Conservation (phyloP, 2,888 invertebrate genomes). For the Lomographa bimaculata region DNA sequence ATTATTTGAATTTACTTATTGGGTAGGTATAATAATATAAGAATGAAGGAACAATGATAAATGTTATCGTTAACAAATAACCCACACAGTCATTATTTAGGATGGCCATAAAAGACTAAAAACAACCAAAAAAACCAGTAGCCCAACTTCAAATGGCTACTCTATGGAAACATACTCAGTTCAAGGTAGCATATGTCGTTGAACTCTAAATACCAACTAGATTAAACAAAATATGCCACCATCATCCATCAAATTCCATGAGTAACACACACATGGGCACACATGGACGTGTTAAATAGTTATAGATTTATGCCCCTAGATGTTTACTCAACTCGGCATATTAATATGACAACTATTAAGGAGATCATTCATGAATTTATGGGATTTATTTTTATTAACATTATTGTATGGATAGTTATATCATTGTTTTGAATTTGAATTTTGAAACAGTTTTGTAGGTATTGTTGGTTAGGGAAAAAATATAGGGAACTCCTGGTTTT, state of each 20-base stretch:
- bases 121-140: background rate
- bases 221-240: constrained; percentile 25
- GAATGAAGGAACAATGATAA: no score
- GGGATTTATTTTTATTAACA: constrained; percentile 5
- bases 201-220: constrained; percentile 21
- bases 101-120: constrained; percentile 4
- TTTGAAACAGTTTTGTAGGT: background rate
- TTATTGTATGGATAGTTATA: background rate
- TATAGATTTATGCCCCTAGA: constrained; percentile 12
- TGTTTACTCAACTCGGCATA: no score
- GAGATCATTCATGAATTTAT: constrained; percentile 14
- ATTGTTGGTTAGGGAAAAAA: no score
- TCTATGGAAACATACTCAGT: constrained; percentile 26
- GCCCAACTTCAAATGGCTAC: constrained; percentile 2
- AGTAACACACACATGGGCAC: constrained; percentile 14
- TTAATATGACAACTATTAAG: constrained; percentile 2
- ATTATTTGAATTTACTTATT: no score
- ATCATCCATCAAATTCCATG: constrained; percentile 20
- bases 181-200: constrained; percentile 27
- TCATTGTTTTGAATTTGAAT: background rate
- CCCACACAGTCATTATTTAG: background rate
- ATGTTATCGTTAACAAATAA: background rate
- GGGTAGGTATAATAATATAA: no score
- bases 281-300: constrained; percentile 9
- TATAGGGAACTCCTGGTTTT: no score